Percentiles rank a stretch among this genome's conserved stretches.
Conservation (phyloP, 2,888 invertebrate species). For the Zaprionus bogoriensis region DNA sequence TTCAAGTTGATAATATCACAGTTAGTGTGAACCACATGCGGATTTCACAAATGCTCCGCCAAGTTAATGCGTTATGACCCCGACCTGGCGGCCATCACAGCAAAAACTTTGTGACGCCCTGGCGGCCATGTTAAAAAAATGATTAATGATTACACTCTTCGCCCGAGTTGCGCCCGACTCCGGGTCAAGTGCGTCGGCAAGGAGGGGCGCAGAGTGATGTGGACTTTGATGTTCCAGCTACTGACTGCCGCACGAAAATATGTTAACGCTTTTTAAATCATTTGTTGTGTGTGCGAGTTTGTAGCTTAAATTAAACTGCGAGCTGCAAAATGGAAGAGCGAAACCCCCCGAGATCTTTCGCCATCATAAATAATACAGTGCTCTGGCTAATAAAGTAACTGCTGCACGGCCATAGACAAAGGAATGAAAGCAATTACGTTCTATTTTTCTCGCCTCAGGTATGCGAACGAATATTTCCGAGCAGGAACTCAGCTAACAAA, state of each 20-base stretch:
- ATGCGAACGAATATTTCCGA: too few relatives aligned
- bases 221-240: too few relatives aligned
- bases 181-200: not conserved
- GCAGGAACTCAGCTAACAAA: not conserved
- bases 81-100: slow-evolving; percentile 23
- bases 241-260: slow-evolving; percentile 67
- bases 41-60: slow-evolving; percentile 62
- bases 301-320: slow-evolving; percentile 41
- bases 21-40: slow-evolving; percentile 63
- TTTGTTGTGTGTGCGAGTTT: slow-evolving; percentile 34
- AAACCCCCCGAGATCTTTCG: too few relatives aligned
- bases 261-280: slow-evolving; percentile 76
- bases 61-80: slow-evolving; percentile 72
- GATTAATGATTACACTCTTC: slow-evolving; percentile 73
- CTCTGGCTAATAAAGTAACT: too few relatives aligned
- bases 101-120: slow-evolving; percentile 52
- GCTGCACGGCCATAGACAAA: not conserved
- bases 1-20: slow-evolving; percentile 72
- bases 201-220: too few relatives aligned
- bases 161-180: slow-evolving; percentile 51
- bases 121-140: slow-evolving; percentile 56
- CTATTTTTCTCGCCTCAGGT: too few relatives aligned
- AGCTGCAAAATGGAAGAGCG: slow-evolving; percentile 5
- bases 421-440: slow-evolving; percentile 10
- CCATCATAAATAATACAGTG: slow-evolving; percentile 38